Evolutionary conservation across 1,140 invertebrate species (phyloP), one percentile per base, ranked within the genome.

Genomic region (Atta texana): DNA sequence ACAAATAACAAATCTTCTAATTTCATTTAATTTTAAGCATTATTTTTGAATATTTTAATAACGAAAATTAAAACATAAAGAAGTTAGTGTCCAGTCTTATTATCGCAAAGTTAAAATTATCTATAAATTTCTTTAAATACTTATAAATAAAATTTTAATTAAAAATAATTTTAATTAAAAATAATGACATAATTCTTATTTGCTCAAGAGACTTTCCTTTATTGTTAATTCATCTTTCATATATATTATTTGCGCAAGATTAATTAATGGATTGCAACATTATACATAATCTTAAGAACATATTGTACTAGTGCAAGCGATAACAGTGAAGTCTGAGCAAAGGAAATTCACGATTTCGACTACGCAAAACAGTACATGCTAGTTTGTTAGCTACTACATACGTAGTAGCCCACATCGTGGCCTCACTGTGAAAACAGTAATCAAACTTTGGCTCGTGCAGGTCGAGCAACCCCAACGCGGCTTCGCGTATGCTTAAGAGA

Each of bases 391-490:
- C 57, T 55, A 21, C 57, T 55, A 84, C 31, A 77, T 78, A 78
- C 78, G 59, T 86, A 74, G 39, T 44, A 44, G 39, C 59, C 69
- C 75, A 59, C 61, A 84, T 82, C 53, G 76, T 53, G 71, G 72
- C 61, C 39, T 76, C 66, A 31, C 78, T 69, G 78, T 61, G 88
- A 90, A 89, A 90, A 89, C 85, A 89, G 89, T 90, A 90, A 90
- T 89, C 88, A 90, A 90, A 90, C 77, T 90, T 90, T 82, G 78
- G 59, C 74, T 87, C 59, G 77, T 31, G 55, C 63, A 87, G 85
- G 88, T 76, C 72, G 64, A 84, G 61, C 59, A 57, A 88, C 55
- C 89, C 68, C 24, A 87, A 78, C 34, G 57, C 6, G 49, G 74
- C 21, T 34, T 34, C 39, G 68, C 12, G 74, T 64, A 53, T 76